Evolutionary conservation across 2,888 invertebrate genomes (phyloP).

Genomic region (Melinaea marsaeus): DNA sequence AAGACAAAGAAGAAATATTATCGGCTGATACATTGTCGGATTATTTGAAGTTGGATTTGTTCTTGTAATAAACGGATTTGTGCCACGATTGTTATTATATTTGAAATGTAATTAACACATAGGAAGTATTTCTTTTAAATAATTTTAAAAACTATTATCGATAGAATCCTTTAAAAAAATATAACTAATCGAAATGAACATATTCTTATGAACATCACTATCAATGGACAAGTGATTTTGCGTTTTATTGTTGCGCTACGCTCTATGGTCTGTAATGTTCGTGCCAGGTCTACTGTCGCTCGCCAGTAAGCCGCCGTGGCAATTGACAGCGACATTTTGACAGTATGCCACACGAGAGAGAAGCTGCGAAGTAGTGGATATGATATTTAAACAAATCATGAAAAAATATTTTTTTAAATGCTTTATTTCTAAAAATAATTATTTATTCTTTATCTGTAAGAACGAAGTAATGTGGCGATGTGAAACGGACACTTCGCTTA

Average conservation of each 20-base stretch:
- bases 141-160: no score
- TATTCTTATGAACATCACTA: neutral
- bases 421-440: neutral
- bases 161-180: no score
- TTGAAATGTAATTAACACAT: no score
- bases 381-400: neutral
- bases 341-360: slow-evolving; percentile 1
- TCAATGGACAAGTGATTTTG: neutral
- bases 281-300: slow-evolving; percentile 11
- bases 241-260: no score
- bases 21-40: neutral
- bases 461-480: no score
- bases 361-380: neutral
- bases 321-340: slow-evolving; percentile 18
- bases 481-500: no score
- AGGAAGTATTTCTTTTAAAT: no score
- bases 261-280: slow-evolving; percentile 9
- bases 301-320: neutral
- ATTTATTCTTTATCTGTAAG: neutral
- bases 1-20: slow-evolving; percentile 2
- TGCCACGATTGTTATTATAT: no score
- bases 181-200: no score
- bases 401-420: neutral
- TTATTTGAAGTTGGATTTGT: neutral
- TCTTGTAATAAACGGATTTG: no score